Conservation (phyloP, 92 coral and sea anemone species). For the Ricordea florida region DNA sequence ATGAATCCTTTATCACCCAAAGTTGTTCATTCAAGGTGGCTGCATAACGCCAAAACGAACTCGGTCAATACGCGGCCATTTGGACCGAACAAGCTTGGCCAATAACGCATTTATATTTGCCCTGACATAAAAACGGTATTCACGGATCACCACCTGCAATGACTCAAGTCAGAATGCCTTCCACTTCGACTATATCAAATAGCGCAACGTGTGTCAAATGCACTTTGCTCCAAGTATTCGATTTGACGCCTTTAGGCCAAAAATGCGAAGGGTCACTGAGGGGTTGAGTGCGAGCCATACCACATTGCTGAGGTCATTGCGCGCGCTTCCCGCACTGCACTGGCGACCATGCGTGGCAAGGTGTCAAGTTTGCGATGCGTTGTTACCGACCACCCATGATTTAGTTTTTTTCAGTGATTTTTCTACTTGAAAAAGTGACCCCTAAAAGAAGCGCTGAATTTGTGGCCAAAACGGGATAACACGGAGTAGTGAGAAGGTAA, state of each 20-base stretch:
- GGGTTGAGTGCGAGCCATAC: constrained; percentile 9
- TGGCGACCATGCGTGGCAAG: constrained; percentile 18
- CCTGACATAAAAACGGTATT: not conserved
- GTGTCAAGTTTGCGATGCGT: not conserved
- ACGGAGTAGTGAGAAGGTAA: not conserved
- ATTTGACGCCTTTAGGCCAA: constrained; percentile 14
- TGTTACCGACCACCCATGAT: constrained; percentile 33
- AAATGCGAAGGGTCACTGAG: not conserved
- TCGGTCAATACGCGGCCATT: too few species aligned
- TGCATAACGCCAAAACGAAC: too few species aligned
- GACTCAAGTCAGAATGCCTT: not conserved
- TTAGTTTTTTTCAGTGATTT: not conserved
- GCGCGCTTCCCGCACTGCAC: constrained; percentile 6
- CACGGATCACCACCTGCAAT: constrained; percentile 10
- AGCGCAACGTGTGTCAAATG: not conserved
- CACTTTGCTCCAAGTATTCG: not conserved
- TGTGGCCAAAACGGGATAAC: not conserved
- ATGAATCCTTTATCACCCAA: too few species aligned
- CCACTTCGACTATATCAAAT: not conserved
- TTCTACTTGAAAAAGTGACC: constrained; percentile 1
- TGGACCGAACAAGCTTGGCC: too few species aligned
- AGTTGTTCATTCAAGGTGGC: too few species aligned
- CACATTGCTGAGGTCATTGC: constrained; percentile 33
- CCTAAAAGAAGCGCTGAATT: not conserved
- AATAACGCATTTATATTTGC: too few species aligned